A percentile compares a stretch with the other conserved stretches of the same genome.
These are phyloP conservation scores for Arizona elegans DNA, from an alignment of 2,113 vertebrate genomes.

Conservation along the genomic window DNA sequence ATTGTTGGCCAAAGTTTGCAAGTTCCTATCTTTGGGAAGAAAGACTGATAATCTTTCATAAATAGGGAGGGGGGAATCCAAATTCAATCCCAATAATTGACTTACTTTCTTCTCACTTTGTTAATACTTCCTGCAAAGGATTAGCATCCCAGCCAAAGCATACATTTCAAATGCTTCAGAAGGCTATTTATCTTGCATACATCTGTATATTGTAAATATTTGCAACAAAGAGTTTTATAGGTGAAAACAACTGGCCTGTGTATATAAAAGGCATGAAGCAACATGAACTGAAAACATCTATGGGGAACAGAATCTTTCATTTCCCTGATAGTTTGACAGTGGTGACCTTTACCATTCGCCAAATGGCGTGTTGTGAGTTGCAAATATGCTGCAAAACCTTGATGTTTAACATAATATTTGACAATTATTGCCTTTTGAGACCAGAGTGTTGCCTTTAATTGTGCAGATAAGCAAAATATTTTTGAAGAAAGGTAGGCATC, in stretches of 20 bases:
- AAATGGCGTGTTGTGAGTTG: neutral
- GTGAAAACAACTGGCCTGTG: conserved; percentile 39
- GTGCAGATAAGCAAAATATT: neutral
- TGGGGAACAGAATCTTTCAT: neutral
- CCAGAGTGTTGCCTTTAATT: neutral
- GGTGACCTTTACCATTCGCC: neutral
- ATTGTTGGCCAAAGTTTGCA: neutral
- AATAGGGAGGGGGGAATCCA: too few relatives aligned
- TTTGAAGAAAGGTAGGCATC: neutral
- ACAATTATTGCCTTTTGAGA: conserved; percentile 9
- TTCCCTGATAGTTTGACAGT: conserved; percentile 18
- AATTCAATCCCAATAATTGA: neutral
- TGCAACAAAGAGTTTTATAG: conserved; percentile 23
- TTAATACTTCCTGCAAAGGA: neutral
- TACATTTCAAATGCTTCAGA: conserved; percentile 9
- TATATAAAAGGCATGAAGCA: neutral
- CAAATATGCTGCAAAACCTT: neutral
- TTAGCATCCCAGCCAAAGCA: conserved; percentile 11
- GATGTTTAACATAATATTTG: neutral
- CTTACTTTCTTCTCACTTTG: neutral
- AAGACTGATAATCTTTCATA: neutral
- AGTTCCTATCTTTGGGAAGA: neutral
- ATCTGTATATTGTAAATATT: conserved; percentile 4
- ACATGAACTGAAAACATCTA: conserved; percentile 8
- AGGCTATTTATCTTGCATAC: conserved; percentile 22